These are phyloP conservation scores for Limnephilus rhombicus DNA, from an alignment of 2,888 invertebrate species.

Conservation along the genomic window DNA sequence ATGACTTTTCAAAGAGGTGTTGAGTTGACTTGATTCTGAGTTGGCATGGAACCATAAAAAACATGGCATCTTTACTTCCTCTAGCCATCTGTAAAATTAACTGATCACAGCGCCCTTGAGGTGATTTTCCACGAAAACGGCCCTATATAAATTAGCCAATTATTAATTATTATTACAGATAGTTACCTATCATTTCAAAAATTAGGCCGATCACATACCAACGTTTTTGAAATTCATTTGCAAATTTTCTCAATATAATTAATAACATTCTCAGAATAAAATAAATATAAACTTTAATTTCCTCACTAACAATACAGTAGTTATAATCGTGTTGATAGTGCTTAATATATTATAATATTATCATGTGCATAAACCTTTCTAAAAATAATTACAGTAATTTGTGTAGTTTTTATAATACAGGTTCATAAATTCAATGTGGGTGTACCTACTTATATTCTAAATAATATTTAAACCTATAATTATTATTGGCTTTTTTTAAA, in stretches of 20 bases:
- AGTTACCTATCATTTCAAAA: not conserved
- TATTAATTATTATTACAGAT: too few species aligned
- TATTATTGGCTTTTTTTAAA: not conserved
- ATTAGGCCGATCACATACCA: not conserved
- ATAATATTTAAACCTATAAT: not conserved
- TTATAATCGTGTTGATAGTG: not conserved
- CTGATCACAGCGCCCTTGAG: too few species aligned
- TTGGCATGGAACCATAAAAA: too few species aligned
- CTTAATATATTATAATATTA: not conserved
- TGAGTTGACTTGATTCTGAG: too few species aligned
- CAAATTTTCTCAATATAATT: too few species aligned
- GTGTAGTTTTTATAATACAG: not conserved
- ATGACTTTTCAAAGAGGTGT: too few species aligned
- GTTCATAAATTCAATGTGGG: not conserved
- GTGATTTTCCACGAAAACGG: too few species aligned
- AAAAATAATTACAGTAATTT: not conserved
- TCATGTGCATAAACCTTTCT: not conserved
- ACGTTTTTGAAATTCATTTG: too few species aligned
- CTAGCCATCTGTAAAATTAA: too few species aligned
- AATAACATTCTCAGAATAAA: too few species aligned
- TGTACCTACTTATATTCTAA: not conserved
- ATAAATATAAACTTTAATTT: not conserved
- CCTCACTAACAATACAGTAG: not conserved
- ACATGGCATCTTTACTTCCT: too few species aligned
- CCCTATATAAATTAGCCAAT: too few species aligned